Evolutionary conservation across 2,113 vertebrate species (phyloP).

Genomic region (Charadrius vociferus): DNA sequence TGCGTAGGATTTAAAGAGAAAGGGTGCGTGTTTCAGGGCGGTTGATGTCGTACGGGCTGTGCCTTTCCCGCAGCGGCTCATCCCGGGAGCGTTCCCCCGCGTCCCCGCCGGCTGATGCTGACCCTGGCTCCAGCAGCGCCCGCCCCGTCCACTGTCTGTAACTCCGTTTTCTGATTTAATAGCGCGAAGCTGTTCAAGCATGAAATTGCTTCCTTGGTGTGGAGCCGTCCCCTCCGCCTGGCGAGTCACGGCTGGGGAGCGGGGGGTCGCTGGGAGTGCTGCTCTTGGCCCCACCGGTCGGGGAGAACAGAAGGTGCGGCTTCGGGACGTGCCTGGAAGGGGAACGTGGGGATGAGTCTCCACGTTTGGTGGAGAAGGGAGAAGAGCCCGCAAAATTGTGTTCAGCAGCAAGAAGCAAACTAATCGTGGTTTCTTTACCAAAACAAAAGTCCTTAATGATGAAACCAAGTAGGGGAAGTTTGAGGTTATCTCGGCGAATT

Average conservation of each 20-base stretch:
- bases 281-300: slow-evolving; percentile 26
- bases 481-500: background rate
- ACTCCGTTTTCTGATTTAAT: slow-evolving; percentile 53
- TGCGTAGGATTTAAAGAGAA: background rate
- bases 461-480: background rate
- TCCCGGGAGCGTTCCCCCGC: background rate
- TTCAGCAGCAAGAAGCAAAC: background rate
- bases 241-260: slow-evolving; percentile 19
- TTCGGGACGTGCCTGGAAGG: background rate
- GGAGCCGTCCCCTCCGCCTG: slow-evolving; percentile 48
- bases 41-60: background rate
- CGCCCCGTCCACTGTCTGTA: background rate
- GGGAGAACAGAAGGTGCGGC: background rate
- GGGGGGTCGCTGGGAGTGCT: slow-evolving; percentile 13
- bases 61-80: background rate
- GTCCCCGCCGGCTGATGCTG: background rate
- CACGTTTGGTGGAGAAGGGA: background rate
- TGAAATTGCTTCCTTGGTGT: slow-evolving; percentile 66
- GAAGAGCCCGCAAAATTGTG: background rate
- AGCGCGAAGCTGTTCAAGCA: slow-evolving; percentile 48
- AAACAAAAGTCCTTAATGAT: too few relatives aligned
- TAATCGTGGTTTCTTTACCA: background rate
- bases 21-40: background rate
- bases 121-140: background rate
- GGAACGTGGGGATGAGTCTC: background rate